Conservation (phyloP, 2,113 vertebrate genomes). For the Rhinolophus ferrumequinum region DNA sequence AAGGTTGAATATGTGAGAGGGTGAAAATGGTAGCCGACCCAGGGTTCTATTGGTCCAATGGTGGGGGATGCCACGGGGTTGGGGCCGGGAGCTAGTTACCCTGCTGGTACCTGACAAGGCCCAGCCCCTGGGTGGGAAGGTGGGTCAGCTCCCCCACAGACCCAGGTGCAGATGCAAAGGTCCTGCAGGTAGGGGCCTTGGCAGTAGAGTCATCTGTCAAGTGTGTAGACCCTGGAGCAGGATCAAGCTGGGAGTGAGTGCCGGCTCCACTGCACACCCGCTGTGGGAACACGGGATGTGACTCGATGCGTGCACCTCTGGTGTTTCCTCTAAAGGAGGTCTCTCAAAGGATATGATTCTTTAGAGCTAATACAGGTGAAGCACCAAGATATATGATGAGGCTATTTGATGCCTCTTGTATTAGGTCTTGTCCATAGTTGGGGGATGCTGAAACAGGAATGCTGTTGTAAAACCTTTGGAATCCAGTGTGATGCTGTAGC, state of each 20-base stretch:
- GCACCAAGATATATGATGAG: not conserved
- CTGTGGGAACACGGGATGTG: not conserved
- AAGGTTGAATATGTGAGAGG: fast-evolving
- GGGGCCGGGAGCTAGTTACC: not conserved
- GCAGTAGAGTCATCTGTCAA: not conserved
- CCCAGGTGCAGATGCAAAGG: not conserved
- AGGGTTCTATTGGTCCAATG: not conserved
- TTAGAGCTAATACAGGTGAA: not conserved
- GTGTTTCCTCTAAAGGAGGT: not conserved
- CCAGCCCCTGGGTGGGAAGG: not conserved
- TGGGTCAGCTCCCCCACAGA: not conserved
- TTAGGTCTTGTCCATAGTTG: not conserved
- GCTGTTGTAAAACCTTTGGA: not conserved
- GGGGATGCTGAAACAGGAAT: not conserved
- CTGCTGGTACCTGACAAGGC: not conserved
- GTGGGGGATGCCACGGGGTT: fast-evolving
- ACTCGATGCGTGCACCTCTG: not conserved
- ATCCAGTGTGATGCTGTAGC: not conserved
- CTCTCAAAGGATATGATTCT: not conserved
- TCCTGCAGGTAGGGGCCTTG: not conserved
- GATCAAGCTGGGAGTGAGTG: too few species aligned
- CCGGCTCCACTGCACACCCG: fast-evolving
- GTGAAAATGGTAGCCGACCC: not conserved
- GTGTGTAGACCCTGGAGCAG: fast-evolving
- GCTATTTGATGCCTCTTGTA: not conserved